phyloP scores from a whole-genome alignment of 2,113 vertebrate species.

The Rallus limicola region DNA sequence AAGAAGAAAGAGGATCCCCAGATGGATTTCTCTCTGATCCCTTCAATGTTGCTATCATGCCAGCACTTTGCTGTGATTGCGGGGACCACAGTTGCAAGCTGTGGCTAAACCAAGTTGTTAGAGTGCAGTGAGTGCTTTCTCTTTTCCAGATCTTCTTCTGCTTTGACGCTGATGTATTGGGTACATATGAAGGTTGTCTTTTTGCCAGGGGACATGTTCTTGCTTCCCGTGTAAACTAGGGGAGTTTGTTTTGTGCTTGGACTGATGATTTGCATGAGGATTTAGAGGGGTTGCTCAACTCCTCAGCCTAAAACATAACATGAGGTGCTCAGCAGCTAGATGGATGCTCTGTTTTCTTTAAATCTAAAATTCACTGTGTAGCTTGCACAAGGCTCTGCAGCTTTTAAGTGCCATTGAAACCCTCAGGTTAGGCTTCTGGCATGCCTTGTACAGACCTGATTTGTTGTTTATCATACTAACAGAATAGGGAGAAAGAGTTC shows the following conservation, averaged over 20 bases:
- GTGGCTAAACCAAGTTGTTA: neutral
- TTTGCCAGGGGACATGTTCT: neutral
- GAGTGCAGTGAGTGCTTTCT: neutral
- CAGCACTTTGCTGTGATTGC: accelerated
- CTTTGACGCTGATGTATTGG: neutral
- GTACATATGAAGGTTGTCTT: accelerated
- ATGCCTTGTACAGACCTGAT: neutral
- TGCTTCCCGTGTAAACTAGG: neutral
- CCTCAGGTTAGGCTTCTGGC: neutral
- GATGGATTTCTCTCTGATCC: neutral
- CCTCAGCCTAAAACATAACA: neutral
- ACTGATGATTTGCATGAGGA: neutral
- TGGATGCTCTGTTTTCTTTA: neutral
- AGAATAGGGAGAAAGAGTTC: neutral
- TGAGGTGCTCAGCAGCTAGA: neutral
- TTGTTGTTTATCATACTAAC: neutral
- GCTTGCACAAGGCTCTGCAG: neutral
- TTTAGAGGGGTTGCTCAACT: neutral
- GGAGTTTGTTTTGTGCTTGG: neutral
- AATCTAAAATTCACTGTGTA: neutral
- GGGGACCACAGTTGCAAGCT: accelerated
- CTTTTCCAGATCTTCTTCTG: neutral
- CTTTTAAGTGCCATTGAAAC: neutral
- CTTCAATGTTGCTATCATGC: neutral
- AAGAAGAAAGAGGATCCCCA: neutral